A percentile compares a stretch with the other conserved stretches of the same genome.
Evolutionary conservation across 2,797 vertebrate genomes (phyloP).

Genomic region (Falco columbarius): DNA sequence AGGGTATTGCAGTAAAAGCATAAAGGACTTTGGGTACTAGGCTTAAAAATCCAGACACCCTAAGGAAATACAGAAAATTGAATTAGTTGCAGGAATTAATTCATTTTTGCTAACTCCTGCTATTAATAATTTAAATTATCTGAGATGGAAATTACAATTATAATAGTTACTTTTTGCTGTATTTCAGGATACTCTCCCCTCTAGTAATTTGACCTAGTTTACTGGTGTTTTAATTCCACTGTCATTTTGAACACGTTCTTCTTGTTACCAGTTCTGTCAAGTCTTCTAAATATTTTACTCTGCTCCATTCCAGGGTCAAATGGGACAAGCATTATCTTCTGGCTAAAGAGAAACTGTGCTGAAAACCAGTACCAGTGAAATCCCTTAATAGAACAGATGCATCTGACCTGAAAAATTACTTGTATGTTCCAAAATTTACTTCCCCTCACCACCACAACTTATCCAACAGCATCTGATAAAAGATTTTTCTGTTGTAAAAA

Average conservation of each 20-base stretch:
- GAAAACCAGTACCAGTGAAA: neutral
- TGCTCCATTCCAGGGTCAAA: neutral
- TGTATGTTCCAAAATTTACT: neutral
- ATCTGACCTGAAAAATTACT: slow-evolving; percentile 10
- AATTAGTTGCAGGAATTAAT: slow-evolving; percentile 46
- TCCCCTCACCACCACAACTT: neutral
- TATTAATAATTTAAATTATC: slow-evolving; percentile 47
- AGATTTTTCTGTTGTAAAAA: neutral
- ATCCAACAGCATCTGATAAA: neutral
- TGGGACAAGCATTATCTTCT: slow-evolving; percentile 3
- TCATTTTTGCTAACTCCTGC: slow-evolving; percentile 20
- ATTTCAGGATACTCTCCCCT: neutral
- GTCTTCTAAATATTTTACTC: slow-evolving; percentile 35
- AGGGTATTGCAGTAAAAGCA: neutral
- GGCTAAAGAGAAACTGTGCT: neutral
- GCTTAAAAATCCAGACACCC: slow-evolving; percentile 13
- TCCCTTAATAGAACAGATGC: neutral
- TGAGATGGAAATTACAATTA: slow-evolving; percentile 22
- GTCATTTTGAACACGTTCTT: neutral
- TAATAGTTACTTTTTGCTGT: neutral
- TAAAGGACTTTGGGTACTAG: neutral
- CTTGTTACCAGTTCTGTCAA: neutral
- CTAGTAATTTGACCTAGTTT: slow-evolving; percentile 37
- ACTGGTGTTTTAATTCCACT: neutral
- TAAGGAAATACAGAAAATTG: slow-evolving; percentile 43